These are phyloP conservation scores for Euplexia lucipara DNA, from an alignment of 2,888 invertebrate species.

Conservation along the genomic window DNA sequence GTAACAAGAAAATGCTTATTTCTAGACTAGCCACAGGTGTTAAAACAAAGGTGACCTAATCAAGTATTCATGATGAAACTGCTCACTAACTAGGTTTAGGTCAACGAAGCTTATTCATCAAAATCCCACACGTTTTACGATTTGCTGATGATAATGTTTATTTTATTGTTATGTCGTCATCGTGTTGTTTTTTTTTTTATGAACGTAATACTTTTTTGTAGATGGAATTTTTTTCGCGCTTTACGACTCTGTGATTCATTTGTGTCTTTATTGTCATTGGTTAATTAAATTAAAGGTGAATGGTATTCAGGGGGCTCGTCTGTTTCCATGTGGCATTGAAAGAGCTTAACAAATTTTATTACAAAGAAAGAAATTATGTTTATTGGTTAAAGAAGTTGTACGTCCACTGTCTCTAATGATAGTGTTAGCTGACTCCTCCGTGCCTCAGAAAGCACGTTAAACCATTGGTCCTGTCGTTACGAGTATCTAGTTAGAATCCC, in stretches of 20 bases:
- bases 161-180: slow-evolving; percentile 55
- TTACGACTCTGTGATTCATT: slow-evolving; percentile 41
- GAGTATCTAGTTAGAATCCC: too few relatives aligned
- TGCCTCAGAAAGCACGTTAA: too few relatives aligned
- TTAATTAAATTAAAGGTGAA: slow-evolving; percentile 29
- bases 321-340: neutral
- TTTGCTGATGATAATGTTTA: slow-evolving; percentile 54
- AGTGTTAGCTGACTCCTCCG: too few relatives aligned
- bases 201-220: slow-evolving; percentile 36
- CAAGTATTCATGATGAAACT: slow-evolving; percentile 61
- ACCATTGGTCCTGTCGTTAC: too few relatives aligned
- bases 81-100: slow-evolving; percentile 70
- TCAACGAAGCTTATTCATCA: slow-evolving; percentile 69
- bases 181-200: slow-evolving; percentile 54
- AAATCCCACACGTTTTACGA: slow-evolving; percentile 67
- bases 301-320: neutral
- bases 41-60: slow-evolving; percentile 65
- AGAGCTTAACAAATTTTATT: neutral
- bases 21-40: slow-evolving; percentile 55
- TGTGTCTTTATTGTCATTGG: slow-evolving; percentile 29
- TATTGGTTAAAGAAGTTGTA: too few relatives aligned
- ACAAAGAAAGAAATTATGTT: too few relatives aligned
- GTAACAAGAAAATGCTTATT: slow-evolving; percentile 30
- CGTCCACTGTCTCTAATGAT: too few relatives aligned
- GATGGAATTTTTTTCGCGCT: slow-evolving; percentile 16